phyloP scores from a whole-genome alignment of 2,797 vertebrate species.

The Rhabdophis nuchalis region DNA sequence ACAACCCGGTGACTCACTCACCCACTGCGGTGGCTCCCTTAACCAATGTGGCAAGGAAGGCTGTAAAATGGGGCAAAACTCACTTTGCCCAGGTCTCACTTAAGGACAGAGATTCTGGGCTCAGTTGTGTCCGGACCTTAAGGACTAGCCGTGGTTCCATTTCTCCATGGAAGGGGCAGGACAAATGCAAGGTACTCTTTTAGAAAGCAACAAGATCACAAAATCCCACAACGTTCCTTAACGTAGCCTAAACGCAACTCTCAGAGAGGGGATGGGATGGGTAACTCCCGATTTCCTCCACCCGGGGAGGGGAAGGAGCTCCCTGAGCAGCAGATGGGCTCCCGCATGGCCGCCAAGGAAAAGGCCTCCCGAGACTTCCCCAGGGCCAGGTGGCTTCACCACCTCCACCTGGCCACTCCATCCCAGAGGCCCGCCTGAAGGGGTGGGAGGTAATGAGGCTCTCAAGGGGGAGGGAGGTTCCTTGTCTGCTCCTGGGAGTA shows the following conservation, averaged over 20 bases:
- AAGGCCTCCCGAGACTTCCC: too few relatives aligned
- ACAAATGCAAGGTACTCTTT: not conserved
- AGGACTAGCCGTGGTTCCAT: not conserved
- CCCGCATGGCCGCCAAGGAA: not conserved
- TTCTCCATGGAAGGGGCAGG: not conserved
- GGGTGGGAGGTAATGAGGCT: not conserved
- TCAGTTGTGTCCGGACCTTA: not conserved
- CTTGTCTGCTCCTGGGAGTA: not conserved
- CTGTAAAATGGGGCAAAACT: not conserved
- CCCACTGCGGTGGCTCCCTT: not conserved
- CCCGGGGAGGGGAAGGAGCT: not conserved
- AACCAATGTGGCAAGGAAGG: not conserved
- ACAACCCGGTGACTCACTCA: not conserved
- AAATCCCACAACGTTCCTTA: too few relatives aligned
- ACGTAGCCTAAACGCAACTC: fast-evolving
- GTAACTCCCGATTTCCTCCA: not conserved
- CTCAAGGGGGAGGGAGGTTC: not conserved
- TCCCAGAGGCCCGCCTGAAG: not conserved
- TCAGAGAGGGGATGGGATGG: fast-evolving
- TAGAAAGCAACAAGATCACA: not conserved
- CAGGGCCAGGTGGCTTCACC: too few relatives aligned
- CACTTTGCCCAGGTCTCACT: not conserved
- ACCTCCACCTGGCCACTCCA: too few relatives aligned
- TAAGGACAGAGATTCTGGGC: not conserved
- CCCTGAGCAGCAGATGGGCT: too few relatives aligned